Evolutionary conservation across 53 echinoderm and acorn worm genomes (phyloP).

Genomic region (Glandiceps talaboti): DNA sequence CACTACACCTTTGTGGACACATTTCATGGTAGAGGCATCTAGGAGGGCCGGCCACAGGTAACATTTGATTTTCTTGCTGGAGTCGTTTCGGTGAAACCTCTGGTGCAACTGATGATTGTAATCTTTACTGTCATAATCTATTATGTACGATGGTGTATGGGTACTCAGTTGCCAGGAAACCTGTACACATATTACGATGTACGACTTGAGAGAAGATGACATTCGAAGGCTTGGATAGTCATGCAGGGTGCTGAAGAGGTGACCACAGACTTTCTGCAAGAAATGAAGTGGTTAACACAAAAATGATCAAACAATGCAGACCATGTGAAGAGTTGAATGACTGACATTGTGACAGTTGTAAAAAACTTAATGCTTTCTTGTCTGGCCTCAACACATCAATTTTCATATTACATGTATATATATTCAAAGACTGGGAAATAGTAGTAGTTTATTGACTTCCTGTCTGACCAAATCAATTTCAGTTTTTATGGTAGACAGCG

Average conservation of each 20-base stretch:
- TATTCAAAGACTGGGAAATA: too few relatives aligned
- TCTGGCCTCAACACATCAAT: too few relatives aligned
- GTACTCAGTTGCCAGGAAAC: slow-evolving; percentile 75
- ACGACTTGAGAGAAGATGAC: slow-evolving; percentile 35
- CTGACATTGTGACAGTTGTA: too few relatives aligned
- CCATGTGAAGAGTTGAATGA: too few relatives aligned
- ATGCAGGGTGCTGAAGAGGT: slow-evolving; percentile 32
- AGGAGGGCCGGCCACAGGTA: slow-evolving; percentile 83
- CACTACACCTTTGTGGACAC: slow-evolving; percentile 84
- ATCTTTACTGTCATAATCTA: slow-evolving; percentile 48
- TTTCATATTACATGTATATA: too few relatives aligned
- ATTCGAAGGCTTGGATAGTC: slow-evolving; percentile 39
- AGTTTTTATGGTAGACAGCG: too few relatives aligned
- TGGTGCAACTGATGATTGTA: slow-evolving; percentile 54
- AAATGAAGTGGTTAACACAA: too few relatives aligned
- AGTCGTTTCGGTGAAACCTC: slow-evolving; percentile 53
- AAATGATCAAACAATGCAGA: too few relatives aligned
- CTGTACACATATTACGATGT: slow-evolving; percentile 54
- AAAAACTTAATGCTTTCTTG: too few relatives aligned
- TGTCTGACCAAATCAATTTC: too few relatives aligned
- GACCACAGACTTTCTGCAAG: slow-evolving; percentile 54
- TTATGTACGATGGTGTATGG: slow-evolving; percentile 50
- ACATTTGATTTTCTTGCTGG: slow-evolving; percentile 32
- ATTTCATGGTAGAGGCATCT: slow-evolving; percentile 38
- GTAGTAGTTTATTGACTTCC: too few relatives aligned